Conservation (phyloP, 1,140 invertebrate genomes). For the Zaprionus vittiger region DNA sequence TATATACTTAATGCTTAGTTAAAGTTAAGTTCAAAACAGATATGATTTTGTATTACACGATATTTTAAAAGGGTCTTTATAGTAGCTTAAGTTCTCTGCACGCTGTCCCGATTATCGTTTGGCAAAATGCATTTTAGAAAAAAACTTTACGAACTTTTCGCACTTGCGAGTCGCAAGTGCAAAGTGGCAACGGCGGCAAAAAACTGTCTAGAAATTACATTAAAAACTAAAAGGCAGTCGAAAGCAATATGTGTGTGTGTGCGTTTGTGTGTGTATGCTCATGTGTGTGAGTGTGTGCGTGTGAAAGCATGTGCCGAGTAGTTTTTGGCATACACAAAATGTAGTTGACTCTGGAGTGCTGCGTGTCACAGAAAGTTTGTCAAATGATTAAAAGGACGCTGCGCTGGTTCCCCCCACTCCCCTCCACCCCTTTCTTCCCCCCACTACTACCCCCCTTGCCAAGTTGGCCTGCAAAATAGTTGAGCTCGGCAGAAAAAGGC, state of each 20-base stretch:
- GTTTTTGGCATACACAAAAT: slow-evolving; percentile 76
- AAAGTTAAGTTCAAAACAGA: neutral
- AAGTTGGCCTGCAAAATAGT: slow-evolving; percentile 45
- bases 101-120: neutral
- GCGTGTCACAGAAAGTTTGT: slow-evolving; percentile 79
- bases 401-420: slow-evolving; percentile 26
- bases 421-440: neutral
- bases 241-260: slow-evolving; percentile 41
- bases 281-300: slow-evolving; percentile 31
- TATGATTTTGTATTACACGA: neutral
- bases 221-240: slow-evolving; percentile 69
- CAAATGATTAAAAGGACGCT: slow-evolving; percentile 81
- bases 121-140: slow-evolving; percentile 17
- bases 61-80: neutral
- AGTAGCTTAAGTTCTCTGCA: neutral
- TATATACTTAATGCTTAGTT: neutral
- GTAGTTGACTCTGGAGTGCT: slow-evolving; percentile 65
- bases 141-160: slow-evolving; percentile 50
- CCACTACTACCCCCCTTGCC: neutral
- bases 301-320: slow-evolving; percentile 43
- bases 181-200: slow-evolving; percentile 70
- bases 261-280: slow-evolving; percentile 16
- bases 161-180: slow-evolving; percentile 33
- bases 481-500: slow-evolving; percentile 45
- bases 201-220: slow-evolving; percentile 74